These are phyloP conservation scores for Hassar affinis DNA, from an alignment of 2,113 vertebrate species.

Conservation along the genomic window DNA sequence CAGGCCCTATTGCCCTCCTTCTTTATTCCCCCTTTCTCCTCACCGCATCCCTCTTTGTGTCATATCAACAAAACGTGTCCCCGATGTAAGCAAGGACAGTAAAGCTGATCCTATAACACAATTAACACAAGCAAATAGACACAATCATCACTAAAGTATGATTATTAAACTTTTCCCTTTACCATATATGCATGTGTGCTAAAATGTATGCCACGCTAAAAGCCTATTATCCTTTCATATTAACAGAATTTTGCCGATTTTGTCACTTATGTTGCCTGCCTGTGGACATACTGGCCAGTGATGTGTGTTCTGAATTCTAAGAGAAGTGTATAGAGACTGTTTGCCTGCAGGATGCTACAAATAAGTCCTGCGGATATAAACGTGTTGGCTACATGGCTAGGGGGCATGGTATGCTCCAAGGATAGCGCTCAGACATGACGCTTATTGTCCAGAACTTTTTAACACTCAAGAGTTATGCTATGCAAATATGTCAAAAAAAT, in stretches of 20 bases:
- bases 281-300: not conserved
- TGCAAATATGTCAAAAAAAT: not conserved
- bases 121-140: not conserved
- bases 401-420: slow-evolving; percentile 2
- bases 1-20: slow-evolving; percentile 64
- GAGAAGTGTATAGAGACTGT: slow-evolving; percentile 15
- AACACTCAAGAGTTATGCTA: not conserved
- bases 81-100: slow-evolving; percentile 56
- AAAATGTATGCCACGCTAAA: slow-evolving; percentile 74
- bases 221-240: slow-evolving; percentile 55
- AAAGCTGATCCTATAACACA: slow-evolving; percentile 13
- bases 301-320: slow-evolving; percentile 15
- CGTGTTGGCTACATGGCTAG: slow-evolving; percentile 27
- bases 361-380: slow-evolving; percentile 42
- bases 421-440: slow-evolving; percentile 15
- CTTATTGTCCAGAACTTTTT: not conserved
- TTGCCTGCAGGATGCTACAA: slow-evolving; percentile 35
- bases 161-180: slow-evolving; percentile 75
- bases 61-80: slow-evolving; percentile 65
- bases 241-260: slow-evolving; percentile 40
- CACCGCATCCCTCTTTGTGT: slow-evolving; percentile 50
- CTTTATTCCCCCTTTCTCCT: slow-evolving; percentile 57
- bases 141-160: slow-evolving; percentile 62
- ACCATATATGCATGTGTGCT: slow-evolving; percentile 67
- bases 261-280: slow-evolving; percentile 4